Evolutionary conservation across 2,797 vertebrate species (phyloP), one percentile per base, ranked within the genome.

Genomic region (Naso thynnoides): DNA sequence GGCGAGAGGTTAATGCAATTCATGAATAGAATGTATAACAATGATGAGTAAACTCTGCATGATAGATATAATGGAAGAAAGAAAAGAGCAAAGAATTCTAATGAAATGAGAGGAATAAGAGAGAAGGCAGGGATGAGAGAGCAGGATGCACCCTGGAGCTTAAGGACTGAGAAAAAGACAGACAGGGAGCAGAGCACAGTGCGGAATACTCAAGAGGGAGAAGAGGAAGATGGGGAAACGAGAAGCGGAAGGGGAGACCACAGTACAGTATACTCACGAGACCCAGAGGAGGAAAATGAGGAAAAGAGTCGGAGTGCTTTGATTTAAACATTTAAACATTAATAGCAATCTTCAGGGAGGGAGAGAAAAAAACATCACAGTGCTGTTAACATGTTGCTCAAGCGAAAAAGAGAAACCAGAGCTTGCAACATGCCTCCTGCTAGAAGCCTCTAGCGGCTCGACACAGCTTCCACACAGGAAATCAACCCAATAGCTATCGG

Each of bases 321-420:
- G 60, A 87, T 88, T 85, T 77, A 52, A 60, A 76, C 62, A 70
- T 76, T 85, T 79, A 66, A 82, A 76, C 67, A 79, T 88, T 81
- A 61, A 82, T 82, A 19, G 21, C 31, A 42, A 33, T 81, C 39
- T 76, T 77, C 11, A 11, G 66, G 33, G 49, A 59, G 31, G 3
- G 11, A 19, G 33, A 16, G n/a, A 39, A 42, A n/a, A 29, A 61
- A 56, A 27, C 78, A 62, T 66, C 58, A 54, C 54, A 48, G 36
- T 44, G 45, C 55, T 64, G 66, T 64, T 79, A 72, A 83, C 68
- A 76, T 79, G 79, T 76, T 76, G 63, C 49, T 36, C 0, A 21
- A 55, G 39, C 7, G 8, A 47, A 21, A 15, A 47, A 18, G 63
- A 58, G 21, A 42, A 68, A n/a, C 45, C 33, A 23, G 50, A 64